These are phyloP conservation scores for Lycaon pictus DNA, from an alignment of 2,113 vertebrate species.

Conservation along the genomic window DNA sequence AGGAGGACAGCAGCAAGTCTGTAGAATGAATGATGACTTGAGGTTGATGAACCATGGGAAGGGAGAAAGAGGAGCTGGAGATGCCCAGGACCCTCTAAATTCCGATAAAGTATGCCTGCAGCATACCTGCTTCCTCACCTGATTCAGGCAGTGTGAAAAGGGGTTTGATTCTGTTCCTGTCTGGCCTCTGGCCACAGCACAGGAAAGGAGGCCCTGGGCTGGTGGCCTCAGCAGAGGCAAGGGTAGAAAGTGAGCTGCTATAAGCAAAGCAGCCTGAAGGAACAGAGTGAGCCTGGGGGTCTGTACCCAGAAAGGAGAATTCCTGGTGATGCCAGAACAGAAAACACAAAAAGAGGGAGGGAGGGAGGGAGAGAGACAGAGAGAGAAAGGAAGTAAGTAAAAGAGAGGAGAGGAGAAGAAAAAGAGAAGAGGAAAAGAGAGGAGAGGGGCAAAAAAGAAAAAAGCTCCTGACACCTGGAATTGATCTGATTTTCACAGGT, in stretches of 20 bases:
- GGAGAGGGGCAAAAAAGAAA: neutral
- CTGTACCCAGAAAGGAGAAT: too few species aligned
- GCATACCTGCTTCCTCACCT: neutral
- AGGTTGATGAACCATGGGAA: neutral
- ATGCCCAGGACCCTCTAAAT: neutral
- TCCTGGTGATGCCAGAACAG: neutral
- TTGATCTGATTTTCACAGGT: neutral
- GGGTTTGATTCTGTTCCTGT: neutral
- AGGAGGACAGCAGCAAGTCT: neutral
- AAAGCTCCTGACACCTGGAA: neutral
- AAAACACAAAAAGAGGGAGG: neutral
- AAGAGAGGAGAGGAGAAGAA: neutral
- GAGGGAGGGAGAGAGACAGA: neutral
- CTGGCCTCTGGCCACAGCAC: neutral
- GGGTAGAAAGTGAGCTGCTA: neutral
- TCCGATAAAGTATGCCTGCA: neutral
- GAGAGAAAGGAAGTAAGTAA: neutral
- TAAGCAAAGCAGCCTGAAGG: neutral
- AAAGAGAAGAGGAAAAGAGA: neutral
- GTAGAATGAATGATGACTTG: neutral
- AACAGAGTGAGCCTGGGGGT: neutral
- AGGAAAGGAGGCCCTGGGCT: neutral
- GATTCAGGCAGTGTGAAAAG: neutral
- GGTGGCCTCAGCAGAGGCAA: neutral
- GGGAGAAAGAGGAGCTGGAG: neutral